Base-by-base conservation (phyloP, 2,797 vertebrate genomes). In the Masticophis lateralis region DNA sequence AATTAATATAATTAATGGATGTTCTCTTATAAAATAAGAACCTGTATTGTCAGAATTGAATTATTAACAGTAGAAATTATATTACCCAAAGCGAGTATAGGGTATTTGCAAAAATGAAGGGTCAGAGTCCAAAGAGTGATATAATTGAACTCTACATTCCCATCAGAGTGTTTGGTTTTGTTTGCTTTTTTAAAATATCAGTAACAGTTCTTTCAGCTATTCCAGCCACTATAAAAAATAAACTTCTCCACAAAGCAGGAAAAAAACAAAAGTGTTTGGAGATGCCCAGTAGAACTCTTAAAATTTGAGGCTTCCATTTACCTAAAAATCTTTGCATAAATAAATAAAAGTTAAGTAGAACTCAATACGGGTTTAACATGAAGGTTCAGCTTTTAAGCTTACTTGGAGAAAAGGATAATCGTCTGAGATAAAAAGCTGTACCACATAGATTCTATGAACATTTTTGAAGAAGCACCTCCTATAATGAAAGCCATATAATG, bases 1-100 rank as follows among this genome's bases (percentile, higher is more conserved):
- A 92, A 93, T 10, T 90, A 86, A 96, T 92, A 18, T 37, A 83
- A 92, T 93, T 25, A 25, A 8, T 51, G 92, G 10, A 12, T 55
- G 10, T 95, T 93, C 13, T 1, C 60, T 20, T 37, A 56, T 87
- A 66, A 14, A 47, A 87, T 25, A 51, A 47, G 47, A 69, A 32
- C 16, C 8, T 53, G 25, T 91, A 93, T 22, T 63, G 6, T n/a
- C 22, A 66, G 8, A 87, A 91, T 27, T 59, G n/a, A 63, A 57
- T 32, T 56, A 57, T 43, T 89, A 89, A 37, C 47, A 89, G 57
- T 60, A n/a, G 51, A 60, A 79, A 59, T 20, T 37, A 86, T 20
- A 90, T 37, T 43, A 55, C 13, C 16, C 37, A 83, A 83, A 25
- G 20, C 4, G 2, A n/a, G 43, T 13, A n/a, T 57, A 47, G 53